These are phyloP conservation scores for Melanerpes aurifrons DNA, from an alignment of 2,113 vertebrate genomes.

Conservation along the genomic window DNA sequence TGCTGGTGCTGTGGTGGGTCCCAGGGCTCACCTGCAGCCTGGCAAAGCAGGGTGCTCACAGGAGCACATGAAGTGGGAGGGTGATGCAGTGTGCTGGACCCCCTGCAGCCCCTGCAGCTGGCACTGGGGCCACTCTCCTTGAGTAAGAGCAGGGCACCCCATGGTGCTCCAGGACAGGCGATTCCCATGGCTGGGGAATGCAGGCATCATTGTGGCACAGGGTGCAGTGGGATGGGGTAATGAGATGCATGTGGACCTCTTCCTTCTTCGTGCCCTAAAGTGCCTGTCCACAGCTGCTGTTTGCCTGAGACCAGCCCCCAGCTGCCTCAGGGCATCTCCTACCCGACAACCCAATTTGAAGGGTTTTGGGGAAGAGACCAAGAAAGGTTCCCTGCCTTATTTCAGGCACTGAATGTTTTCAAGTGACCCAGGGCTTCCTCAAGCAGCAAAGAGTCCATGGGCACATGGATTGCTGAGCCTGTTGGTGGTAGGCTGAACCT, in stretches of 20 bases:
- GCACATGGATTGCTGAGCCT: neutral
- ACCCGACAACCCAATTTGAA: neutral
- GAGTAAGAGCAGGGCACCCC: neutral
- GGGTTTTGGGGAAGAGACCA: neutral
- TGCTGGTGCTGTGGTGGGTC: rapidly evolving
- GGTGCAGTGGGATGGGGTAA: rapidly evolving
- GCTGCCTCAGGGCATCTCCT: neutral
- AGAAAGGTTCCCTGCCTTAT: neutral
- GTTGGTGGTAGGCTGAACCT: neutral
- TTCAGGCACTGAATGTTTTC: neutral
- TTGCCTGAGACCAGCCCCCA: neutral
- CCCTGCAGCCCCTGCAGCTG: neutral
- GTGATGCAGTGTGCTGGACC: neutral
- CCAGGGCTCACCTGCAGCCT: neutral
- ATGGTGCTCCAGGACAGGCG: rapidly evolving
- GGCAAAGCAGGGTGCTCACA: neutral
- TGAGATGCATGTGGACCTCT: neutral
- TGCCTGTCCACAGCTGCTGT: neutral
- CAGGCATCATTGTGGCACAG: neutral
- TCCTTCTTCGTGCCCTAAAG: neutral
- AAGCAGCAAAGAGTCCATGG: neutral
- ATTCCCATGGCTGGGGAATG: neutral
- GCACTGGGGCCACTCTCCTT: rapidly evolving
- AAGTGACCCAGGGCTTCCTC: neutral
- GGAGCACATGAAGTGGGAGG: neutral